Percentiles rank a stretch among this genome's conserved stretches.
Conservation (phyloP, 2,888 invertebrate genomes). For the Apodemia hepburni region DNA sequence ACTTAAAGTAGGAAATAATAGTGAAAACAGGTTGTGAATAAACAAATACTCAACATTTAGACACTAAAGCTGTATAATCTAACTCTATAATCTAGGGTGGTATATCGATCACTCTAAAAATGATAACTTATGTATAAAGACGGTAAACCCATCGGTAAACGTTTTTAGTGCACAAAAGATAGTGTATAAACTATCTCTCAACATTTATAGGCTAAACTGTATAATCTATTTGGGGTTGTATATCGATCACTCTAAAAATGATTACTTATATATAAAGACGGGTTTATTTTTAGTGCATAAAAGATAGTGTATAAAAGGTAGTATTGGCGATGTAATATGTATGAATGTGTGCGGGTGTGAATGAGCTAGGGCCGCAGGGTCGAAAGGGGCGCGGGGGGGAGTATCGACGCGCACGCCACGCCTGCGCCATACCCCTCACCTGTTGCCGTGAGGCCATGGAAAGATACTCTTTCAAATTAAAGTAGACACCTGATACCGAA, state of each 20-base stretch:
- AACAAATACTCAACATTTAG: too few species aligned
- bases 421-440: slow-evolving; percentile 66
- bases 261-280: background rate
- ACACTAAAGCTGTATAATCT: too few species aligned
- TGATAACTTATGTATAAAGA: background rate
- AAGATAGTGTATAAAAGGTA: slow-evolving; percentile 17
- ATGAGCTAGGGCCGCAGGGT: slow-evolving; percentile 53
- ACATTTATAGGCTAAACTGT: background rate
- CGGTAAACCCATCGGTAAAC: too few species aligned
- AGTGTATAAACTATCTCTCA: slow-evolving; percentile 11
- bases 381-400: slow-evolving; percentile 45
- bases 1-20: too few species aligned
- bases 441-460: slow-evolving; percentile 76
- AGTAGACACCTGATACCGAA: slow-evolving; percentile 70
- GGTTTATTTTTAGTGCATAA: slow-evolving; percentile 7
- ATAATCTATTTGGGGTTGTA: background rate
- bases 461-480: slow-evolving; percentile 75
- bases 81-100: background rate
- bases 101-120: slow-evolving; percentile 1
- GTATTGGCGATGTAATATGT: slow-evolving; percentile 34
- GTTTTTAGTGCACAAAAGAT: slow-evolving; percentile 9
- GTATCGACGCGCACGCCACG: slow-evolving; percentile 73
- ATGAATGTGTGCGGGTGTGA: slow-evolving; percentile 62
- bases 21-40: slow-evolving; percentile 12
- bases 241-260: slow-evolving; percentile 3